Evolutionary conservation across 2,113 vertebrate species (phyloP).

Genomic region (Scalopus aquaticus): DNA sequence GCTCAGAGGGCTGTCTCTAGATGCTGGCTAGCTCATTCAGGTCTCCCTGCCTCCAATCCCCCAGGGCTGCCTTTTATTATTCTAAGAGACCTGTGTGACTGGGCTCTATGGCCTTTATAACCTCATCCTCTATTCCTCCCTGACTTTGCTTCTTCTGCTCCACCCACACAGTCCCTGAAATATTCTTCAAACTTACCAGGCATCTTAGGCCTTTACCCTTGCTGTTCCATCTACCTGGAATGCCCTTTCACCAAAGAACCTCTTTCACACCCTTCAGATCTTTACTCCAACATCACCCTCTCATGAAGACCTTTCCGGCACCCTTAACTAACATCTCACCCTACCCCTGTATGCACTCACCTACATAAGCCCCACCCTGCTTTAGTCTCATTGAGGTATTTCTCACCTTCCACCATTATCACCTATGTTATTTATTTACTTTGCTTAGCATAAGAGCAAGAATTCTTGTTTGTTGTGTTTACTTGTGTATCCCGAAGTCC

Average conservation of each 20-base stretch:
- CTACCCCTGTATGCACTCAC: accelerated
- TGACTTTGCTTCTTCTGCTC: not conserved
- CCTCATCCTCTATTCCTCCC: not conserved
- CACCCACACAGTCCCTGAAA: not conserved
- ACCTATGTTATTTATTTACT: not conserved
- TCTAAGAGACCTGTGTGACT: not conserved
- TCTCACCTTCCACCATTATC: not conserved
- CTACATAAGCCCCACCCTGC: no score
- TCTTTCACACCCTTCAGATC: not conserved
- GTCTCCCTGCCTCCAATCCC: not conserved
- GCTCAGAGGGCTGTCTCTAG: not conserved
- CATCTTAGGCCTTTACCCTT: not conserved
- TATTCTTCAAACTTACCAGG: not conserved
- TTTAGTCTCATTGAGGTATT: not conserved
- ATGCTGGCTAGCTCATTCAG: not conserved
- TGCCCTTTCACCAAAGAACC: not conserved
- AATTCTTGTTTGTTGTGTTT: not conserved
- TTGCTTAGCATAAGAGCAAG: not conserved
- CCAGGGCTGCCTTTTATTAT: not conserved
- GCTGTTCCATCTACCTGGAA: not conserved
- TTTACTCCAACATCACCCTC: not conserved
- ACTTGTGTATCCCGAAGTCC: not conserved
- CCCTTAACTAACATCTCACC: no score
- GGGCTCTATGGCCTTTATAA: not conserved
- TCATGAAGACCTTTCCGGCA: not conserved